phyloP scores from a whole-genome alignment of 2,888 invertebrate species.

The Platerodrilus igneus region DNA sequence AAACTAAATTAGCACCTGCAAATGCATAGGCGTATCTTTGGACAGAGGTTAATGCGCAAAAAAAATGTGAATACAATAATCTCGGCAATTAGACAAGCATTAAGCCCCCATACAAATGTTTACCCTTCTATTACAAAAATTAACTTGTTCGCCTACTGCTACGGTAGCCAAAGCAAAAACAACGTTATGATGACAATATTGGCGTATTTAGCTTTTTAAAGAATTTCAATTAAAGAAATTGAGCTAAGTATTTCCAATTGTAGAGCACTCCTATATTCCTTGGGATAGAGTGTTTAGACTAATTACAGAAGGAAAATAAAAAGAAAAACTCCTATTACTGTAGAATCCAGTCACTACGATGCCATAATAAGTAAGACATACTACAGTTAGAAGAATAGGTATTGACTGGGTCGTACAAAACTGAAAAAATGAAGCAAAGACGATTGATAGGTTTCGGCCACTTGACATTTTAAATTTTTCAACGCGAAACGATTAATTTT shows the following conservation, averaged over 20 bases:
- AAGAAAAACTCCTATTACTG: not conserved
- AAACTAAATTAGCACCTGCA: constrained; percentile 5
- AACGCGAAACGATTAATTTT: no score
- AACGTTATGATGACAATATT: constrained; percentile 1
- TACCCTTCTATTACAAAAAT: constrained; percentile 1
- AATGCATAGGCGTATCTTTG: constrained; percentile 10
- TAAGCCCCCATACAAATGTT: not conserved
- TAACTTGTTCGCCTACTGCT: no score
- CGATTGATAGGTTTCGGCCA: no score
- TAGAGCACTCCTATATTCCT: no score
- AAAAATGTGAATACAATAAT: constrained; percentile 14
- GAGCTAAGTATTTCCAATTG: constrained; percentile 1
- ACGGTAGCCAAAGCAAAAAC: no score
- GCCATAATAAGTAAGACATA: not conserved
- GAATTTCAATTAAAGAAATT: not conserved
- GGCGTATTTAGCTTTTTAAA: no score
- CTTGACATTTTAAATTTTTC: no score
- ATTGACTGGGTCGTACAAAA: no score
- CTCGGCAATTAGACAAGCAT: constrained; percentile 7
- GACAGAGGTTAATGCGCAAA: constrained; percentile 10
- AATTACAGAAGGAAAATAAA: not conserved
- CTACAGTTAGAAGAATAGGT: constrained; percentile 4
- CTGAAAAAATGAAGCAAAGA: no score
- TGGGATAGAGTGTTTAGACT: constrained; percentile 1
- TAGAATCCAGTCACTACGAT: constrained; percentile 1